Evolutionary conservation across 2,113 vertebrate genomes (phyloP), one percentile per base, ranked within the genome.

Genomic region (Acrocephalus arundinaceus): DNA sequence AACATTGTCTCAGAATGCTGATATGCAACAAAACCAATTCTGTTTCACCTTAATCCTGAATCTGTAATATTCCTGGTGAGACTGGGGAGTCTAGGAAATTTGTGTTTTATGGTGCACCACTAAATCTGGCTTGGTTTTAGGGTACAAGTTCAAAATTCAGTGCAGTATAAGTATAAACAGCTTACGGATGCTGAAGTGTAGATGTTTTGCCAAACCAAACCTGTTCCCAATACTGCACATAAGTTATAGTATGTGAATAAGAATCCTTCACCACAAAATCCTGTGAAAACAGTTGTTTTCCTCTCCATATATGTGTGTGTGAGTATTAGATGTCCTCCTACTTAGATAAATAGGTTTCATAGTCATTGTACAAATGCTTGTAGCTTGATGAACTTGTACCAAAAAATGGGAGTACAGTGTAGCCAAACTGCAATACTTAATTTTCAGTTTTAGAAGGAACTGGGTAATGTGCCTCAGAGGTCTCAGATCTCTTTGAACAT

Each of bases 401-500:
- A 61, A 30, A 63, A 85, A 52, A 41, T 20, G 39, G 35, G 35
- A 43, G 33, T 61, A 25, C 52, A 68, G 58, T 24, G 15, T 35
- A 78, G 25, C 30, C 24, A 30, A 27, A 45, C 49, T 95, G 85
- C 77, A 63, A 73, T 52, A 45, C 48, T 83, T 90, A n/a, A 61
- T 75, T 85, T 81, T 62, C 59, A 24, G 0, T 75, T 90, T 73
- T 93, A 35, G 59, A 81, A 94, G 76, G 61, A 76, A 7, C 10
- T 59, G 65, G 55, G 5, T 94, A 84, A 24, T 58, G 52, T 22
- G 23, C 59, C 80, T 90, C 15, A 3, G 89, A 95, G 80, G 46
- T 87, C 77, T 95, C 22, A 4, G 59, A 43, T 78, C 68, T 71
- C 80, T 94, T 90, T 82, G 92, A 94, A 72, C 49, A 22, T 59